Percentiles rank a stretch among this genome's conserved stretches.
phyloP scores from a whole-genome alignment of 2,888 invertebrate genomes.

The Coleophora deauratella region DNA sequence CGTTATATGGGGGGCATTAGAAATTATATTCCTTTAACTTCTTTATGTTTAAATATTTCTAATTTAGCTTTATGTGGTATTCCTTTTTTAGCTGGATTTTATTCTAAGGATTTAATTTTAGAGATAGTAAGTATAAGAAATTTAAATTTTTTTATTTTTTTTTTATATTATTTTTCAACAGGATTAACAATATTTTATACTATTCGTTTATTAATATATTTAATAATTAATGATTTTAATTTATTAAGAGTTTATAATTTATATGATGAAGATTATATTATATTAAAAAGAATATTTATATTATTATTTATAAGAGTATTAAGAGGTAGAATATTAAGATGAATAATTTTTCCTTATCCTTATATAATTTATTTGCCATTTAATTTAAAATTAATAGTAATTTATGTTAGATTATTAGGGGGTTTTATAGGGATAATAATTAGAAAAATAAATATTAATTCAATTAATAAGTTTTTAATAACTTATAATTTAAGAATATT shows the following conservation, averaged over 20 bases:
- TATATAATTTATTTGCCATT: conserved; percentile 69
- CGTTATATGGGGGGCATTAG: conserved; percentile 72
- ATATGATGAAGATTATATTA: conserved; percentile 61
- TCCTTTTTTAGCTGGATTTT: conserved; percentile 79
- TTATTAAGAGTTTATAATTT: conserved; percentile 59
- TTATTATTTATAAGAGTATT: conserved; percentile 69
- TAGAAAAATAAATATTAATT: conserved; percentile 56
- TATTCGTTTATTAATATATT: conserved; percentile 72
- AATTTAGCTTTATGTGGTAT: conserved; percentile 77
- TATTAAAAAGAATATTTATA: conserved; percentile 61
- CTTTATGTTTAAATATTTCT: conserved; percentile 71
- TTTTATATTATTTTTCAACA: conserved; percentile 72
- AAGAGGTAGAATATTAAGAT: conserved; percentile 69
- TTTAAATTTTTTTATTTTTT: conserved; percentile 70
- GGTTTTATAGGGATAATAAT: conserved; percentile 50
- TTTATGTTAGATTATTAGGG: conserved; percentile 62
- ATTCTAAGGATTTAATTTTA: conserved; percentile 78
- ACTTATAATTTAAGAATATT: conserved; percentile 41
- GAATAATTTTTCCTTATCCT: conserved; percentile 69
- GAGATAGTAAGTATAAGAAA: conserved; percentile 67
- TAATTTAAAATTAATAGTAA: conserved; percentile 67
- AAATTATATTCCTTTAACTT: conserved; percentile 64
- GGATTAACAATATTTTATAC: conserved; percentile 74
- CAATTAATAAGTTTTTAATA: conserved; percentile 47
- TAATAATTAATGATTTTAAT: conserved; percentile 64